phyloP scores from a whole-genome alignment of 2,797 vertebrate species.

The Brachyrhaphis roseni region DNA sequence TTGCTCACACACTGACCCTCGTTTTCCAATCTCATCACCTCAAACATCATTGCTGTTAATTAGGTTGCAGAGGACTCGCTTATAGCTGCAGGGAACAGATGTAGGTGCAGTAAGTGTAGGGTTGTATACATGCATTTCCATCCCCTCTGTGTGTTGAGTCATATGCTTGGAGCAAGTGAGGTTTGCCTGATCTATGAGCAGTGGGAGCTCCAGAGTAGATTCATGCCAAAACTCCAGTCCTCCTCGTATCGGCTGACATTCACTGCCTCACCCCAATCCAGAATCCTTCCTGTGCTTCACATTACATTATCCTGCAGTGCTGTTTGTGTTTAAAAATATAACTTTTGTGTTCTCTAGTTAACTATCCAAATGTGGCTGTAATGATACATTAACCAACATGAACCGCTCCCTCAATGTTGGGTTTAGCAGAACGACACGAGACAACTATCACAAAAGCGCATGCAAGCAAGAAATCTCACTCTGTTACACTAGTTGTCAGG shows the following conservation, averaged over 20 bases:
- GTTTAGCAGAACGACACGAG: not conserved
- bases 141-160: constrained; percentile 83
- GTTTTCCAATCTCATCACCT: constrained; percentile 82
- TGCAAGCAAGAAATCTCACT: not conserved
- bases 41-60: constrained; percentile 98
- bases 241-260: constrained; percentile 25
- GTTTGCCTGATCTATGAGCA: constrained; percentile 80
- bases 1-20: constrained; percentile 17
- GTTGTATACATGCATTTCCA: constrained; percentile 73
- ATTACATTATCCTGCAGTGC: not conserved
- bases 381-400: not conserved
- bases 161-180: constrained; percentile 83
- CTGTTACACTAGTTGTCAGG: not conserved
- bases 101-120: constrained; percentile 27
- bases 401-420: not conserved
- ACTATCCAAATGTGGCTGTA: not conserved
- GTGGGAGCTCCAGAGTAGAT: constrained; percentile 74
- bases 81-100: constrained; percentile 87
- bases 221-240: constrained; percentile 81
- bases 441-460: not conserved
- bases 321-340: not conserved
- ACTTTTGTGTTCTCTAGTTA: constrained; percentile 9
- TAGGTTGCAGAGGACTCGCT: constrained; percentile 89
- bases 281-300: constrained; percentile 22
- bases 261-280: constrained; percentile 16